These are phyloP conservation scores for Equus przewalskii DNA, from an alignment of 2,113 vertebrate species.

Conservation along the genomic window DNA sequence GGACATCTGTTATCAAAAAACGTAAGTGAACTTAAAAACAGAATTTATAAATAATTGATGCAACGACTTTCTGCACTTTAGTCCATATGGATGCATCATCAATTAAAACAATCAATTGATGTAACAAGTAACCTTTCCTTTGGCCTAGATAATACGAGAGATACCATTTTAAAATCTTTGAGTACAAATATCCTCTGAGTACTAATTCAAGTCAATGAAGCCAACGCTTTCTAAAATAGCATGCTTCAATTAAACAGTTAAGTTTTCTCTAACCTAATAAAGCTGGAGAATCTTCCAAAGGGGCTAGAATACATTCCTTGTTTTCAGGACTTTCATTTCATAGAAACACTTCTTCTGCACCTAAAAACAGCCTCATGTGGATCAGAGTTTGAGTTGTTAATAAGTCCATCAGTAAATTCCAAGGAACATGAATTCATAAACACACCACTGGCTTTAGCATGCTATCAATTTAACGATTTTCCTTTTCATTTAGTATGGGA, in stretches of 20 bases:
- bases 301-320: not conserved
- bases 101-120: slow-evolving; percentile 1
- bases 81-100: not conserved
- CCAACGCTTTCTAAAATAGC: slow-evolving; percentile 21
- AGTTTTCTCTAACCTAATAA: slow-evolving; percentile 43
- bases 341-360: not conserved
- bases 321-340: slow-evolving; percentile 3
- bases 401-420: slow-evolving; percentile 1
- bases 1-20: not conserved
- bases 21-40: slow-evolving; percentile 5
- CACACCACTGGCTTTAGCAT: not conserved
- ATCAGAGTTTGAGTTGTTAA: slow-evolving; percentile 1
- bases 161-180: not conserved
- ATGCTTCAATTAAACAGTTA: not conserved
- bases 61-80: slow-evolving; percentile 15
- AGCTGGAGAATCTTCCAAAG: slow-evolving; percentile 8
- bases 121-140: not conserved
- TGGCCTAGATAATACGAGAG: not conserved
- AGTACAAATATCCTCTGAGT: not conserved
- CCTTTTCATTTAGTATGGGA: slow-evolving; percentile 33
- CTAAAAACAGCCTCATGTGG: not conserved
- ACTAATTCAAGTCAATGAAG: slow-evolving; percentile 54
- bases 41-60: not conserved
- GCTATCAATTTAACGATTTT: not conserved
- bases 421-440: slow-evolving; percentile 28